A percentile compares a stretch with the other conserved stretches of the same genome.
These are phyloP conservation scores for Ammodytes marinus DNA, from an alignment of 2,113 vertebrate genomes.

Conservation along the genomic window DNA sequence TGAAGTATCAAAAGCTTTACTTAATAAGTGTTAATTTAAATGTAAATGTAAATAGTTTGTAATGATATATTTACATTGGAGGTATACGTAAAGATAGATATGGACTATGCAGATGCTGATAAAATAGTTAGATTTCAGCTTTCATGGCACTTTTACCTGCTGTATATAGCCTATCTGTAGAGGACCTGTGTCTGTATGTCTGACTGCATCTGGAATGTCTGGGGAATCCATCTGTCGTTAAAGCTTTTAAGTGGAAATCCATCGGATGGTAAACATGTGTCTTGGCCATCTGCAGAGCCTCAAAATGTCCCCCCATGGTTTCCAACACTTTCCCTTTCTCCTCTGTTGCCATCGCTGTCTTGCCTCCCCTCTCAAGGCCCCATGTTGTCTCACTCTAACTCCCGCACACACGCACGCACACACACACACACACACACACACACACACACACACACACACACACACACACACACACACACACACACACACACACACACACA, in stretches of 20 bases:
- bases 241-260: slow-evolving; percentile 27
- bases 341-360: slow-evolving; percentile 28
- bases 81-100: not conserved
- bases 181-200: not conserved
- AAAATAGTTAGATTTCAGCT: not conserved
- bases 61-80: not conserved
- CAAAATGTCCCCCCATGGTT: slow-evolving; percentile 25
- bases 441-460: not conserved
- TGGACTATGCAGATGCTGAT: not conserved
- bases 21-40: not conserved
- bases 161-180: too few species aligned
- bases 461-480: not conserved
- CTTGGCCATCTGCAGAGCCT: slow-evolving; percentile 41
- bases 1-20: not conserved
- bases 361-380: slow-evolving; percentile 21
- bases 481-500: not conserved
- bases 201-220: not conserved
- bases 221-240: slow-evolving; percentile 18
- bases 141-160: slow-evolving; percentile 1
- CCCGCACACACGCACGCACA: too few species aligned
- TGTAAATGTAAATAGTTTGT: not conserved
- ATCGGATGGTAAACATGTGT: slow-evolving; percentile 34
- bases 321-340: slow-evolving; percentile 39
- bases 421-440: not conserved
- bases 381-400: slow-evolving; percentile 4